A percentile compares a stretch with the other conserved stretches of the same genome.
Conservation (phyloP, 2,113 vertebrate species). For the Clinocottus analis region DNA sequence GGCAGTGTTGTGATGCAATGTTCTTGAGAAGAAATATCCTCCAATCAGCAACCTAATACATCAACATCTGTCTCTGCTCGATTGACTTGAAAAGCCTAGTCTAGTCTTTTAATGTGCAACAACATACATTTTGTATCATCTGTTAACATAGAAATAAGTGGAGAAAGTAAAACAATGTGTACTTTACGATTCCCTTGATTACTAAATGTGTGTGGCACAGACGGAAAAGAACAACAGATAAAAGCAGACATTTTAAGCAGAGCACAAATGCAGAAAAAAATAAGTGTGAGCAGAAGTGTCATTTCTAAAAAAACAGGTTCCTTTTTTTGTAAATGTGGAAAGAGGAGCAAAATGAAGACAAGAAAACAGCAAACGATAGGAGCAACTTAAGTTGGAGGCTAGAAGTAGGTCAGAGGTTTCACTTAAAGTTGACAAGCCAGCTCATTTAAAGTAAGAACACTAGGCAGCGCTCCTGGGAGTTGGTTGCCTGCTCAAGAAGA, state of each 20-base stretch:
- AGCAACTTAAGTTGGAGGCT: constrained; percentile 28
- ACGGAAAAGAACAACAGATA: constrained; percentile 18
- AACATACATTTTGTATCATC: constrained; percentile 2
- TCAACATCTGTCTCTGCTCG: constrained; percentile 11
- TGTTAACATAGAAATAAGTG: not conserved
- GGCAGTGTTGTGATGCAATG: constrained; percentile 5
- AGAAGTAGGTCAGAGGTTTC: constrained; percentile 46
- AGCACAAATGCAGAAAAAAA: constrained; percentile 22
- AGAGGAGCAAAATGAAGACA: constrained; percentile 22
- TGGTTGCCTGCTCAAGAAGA: constrained; percentile 31
- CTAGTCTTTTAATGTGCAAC: not conserved
- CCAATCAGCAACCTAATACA: constrained; percentile 3
- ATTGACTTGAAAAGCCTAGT: constrained; percentile 7
- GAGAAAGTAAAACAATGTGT: constrained; percentile 1
- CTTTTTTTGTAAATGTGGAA: constrained; percentile 10
- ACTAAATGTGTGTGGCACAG: constrained; percentile 5
- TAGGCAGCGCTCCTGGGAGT: constrained; percentile 43
- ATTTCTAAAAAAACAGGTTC: constrained; percentile 43
- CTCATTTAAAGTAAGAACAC: constrained; percentile 54
- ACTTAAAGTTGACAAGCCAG: constrained; percentile 48
- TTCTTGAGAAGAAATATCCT: constrained; percentile 21
- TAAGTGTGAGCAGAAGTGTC: constrained; percentile 27
- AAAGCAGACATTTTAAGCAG: constrained; percentile 23
- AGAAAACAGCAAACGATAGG: constrained; percentile 10
- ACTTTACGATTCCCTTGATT: constrained; percentile 17